Percentiles rank a stretch among this genome's conserved stretches.
These are phyloP conservation scores for Euspilapteryx auroguttella DNA, from an alignment of 2,888 invertebrate species.

Conservation along the genomic window DNA sequence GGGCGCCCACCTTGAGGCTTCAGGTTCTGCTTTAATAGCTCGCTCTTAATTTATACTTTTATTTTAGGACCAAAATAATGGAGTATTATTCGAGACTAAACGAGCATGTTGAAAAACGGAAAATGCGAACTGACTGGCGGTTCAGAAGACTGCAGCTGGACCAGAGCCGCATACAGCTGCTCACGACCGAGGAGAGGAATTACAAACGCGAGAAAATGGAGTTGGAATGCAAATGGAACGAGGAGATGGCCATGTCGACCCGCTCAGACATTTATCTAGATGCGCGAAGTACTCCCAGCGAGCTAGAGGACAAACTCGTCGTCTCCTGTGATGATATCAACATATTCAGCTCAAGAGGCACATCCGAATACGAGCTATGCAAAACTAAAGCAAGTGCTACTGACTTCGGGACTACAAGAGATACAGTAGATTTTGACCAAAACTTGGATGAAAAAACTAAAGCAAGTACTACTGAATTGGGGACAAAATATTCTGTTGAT, in stretches of 20 bases:
- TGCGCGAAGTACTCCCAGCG: constrained; percentile 8
- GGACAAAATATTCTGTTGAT: too few species aligned
- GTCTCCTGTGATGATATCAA: constrained; percentile 20
- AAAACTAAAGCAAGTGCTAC: too few species aligned
- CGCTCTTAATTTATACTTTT: too few species aligned
- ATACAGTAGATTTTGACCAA: too few species aligned
- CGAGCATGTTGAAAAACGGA: constrained; percentile 59
- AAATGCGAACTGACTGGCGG: constrained; percentile 60
- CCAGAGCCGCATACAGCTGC: constrained; percentile 38
- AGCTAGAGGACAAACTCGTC: constrained; percentile 13
- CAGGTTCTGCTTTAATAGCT: too few species aligned
- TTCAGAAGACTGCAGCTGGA: constrained; percentile 46
- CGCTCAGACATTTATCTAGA: constrained; percentile 22
- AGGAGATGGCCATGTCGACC: constrained; percentile 39
- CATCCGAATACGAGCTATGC: background rate
- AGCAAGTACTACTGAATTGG: too few species aligned
- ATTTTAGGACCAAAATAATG: constrained; percentile 58
- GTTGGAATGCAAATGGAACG: constrained; percentile 29
- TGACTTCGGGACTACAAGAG: too few species aligned
- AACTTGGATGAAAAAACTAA: too few species aligned
- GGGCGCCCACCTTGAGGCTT: too few species aligned
- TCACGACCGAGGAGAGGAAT: constrained; percentile 55
- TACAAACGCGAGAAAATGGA: constrained; percentile 56
- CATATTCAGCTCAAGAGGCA: constrained; percentile 16
- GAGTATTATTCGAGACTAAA: constrained; percentile 67